These are phyloP conservation scores for Melospiza georgiana DNA, from an alignment of 2,113 vertebrate genomes.

Conservation along the genomic window DNA sequence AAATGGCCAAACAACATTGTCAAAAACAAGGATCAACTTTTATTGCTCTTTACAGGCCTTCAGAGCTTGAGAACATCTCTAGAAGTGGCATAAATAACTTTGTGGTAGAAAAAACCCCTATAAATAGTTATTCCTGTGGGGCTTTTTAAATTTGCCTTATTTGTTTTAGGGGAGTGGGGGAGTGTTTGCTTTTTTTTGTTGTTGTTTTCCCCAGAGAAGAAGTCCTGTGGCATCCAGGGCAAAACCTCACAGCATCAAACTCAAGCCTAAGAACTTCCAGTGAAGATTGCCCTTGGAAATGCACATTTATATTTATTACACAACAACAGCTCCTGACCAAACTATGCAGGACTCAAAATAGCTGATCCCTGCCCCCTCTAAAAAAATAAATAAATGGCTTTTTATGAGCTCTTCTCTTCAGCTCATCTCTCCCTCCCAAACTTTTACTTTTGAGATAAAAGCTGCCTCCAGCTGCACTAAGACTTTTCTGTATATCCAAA, in stretches of 20 bases:
- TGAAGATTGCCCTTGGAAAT: not conserved
- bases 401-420: not conserved
- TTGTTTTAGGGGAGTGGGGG: fast-evolving
- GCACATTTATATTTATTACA: not conserved
- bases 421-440: not conserved
- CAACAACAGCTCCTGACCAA: not conserved
- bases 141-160: not conserved
- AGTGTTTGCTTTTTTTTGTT: not conserved
- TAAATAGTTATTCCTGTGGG: not conserved
- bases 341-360: not conserved
- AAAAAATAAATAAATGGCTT: not conserved
- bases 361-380: not conserved
- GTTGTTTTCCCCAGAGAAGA: not conserved
- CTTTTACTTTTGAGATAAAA: not conserved
- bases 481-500: not conserved
- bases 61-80: not conserved
- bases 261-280: not conserved
- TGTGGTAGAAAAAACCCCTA: not conserved
- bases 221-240: not conserved
- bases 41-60: not conserved
- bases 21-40: not conserved
- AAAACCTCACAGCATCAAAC: not conserved
- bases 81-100: not conserved
- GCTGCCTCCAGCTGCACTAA: not conserved
- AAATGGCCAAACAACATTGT: not conserved